Evolutionary conservation across 2,113 vertebrate genomes (phyloP), one percentile per base, ranked within the genome.

Genomic region (Synchiropus splendidus): DNA sequence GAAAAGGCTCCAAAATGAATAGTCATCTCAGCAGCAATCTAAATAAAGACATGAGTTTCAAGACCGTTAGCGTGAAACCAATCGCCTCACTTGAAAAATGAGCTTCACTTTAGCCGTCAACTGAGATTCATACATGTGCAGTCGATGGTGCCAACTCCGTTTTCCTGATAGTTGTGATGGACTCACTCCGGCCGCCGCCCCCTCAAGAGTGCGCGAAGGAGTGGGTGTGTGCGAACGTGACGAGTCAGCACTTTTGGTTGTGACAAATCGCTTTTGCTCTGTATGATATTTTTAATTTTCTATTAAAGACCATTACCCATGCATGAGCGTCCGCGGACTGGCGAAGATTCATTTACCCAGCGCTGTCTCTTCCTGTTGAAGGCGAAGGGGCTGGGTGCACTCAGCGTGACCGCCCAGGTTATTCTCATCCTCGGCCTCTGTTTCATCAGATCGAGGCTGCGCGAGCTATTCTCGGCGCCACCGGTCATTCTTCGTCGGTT

Each of bases 391-490:
- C 31, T 41, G 64, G 61, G 57, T 67, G 60, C 67, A 58, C 53
- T 51, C 52, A 50, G 42, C 16, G 34, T 67, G 56, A 67, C 66
- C 61, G 54, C 45, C 45, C 67, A 58, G 60, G 70, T 67, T 65
- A 62, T 55, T 57, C 58, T 67, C 58, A 65, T 65, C 70, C 48
- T 61, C 61, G 58, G 64, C 65, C 67, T 67, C 48, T 34, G 39
- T 67, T 67, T 73, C 52, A 72, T 78, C 61, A 62, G 52, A 61
- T 18, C 36, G 41, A 47, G 48, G 53, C 42, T 4, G 34, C 42
- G 61, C n/a, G 36, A 69, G 63, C 68, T 81, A 71, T 81, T 81
- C 71, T 72, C 54, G 75, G 72, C 64, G 54, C 56, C 48, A 67
- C 52, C 11, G 42, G 53, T 51, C 62, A 72, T 49, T 70, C 73